Conservation (phyloP, 2,113 vertebrate genomes). For the Notothenia rossii region DNA sequence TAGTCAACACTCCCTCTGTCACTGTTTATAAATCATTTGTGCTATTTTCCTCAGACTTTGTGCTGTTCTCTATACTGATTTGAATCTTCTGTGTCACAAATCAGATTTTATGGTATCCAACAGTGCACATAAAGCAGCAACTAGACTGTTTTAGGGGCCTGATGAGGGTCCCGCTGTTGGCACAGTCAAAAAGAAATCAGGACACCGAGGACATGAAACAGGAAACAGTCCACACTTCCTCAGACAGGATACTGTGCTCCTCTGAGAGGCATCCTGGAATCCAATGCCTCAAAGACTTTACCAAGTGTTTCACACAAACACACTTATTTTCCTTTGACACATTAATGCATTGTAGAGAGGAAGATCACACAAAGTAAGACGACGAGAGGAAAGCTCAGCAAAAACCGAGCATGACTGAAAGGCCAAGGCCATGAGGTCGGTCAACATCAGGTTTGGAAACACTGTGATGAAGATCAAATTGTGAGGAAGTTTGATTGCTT, state of each 20-base stretch:
- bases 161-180: slow-evolving; percentile 55
- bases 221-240: slow-evolving; percentile 83
- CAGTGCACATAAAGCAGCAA: background rate
- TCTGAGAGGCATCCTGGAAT: slow-evolving; percentile 82
- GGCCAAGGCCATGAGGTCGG: slow-evolving; percentile 7
- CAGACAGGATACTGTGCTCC: slow-evolving; percentile 79
- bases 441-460: background rate
- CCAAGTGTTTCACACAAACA: slow-evolving; percentile 52
- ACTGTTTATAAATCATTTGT: background rate
- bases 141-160: slow-evolving; percentile 33
- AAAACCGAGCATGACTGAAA: slow-evolving; percentile 14
- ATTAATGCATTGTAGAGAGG: slow-evolving; percentile 4
- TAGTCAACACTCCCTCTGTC: background rate
- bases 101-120: background rate
- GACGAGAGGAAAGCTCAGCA: slow-evolving; percentile 36
- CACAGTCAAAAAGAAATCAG: slow-evolving; percentile 41
- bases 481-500: background rate
- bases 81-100: background rate
- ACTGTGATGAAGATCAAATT: slow-evolving; percentile 21
- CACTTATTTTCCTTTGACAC: slow-evolving; percentile 37
- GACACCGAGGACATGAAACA: slow-evolving; percentile 62
- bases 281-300: slow-evolving; percentile 64
- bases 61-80: background rate
- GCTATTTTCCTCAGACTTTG: background rate
- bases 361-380: background rate